A percentile compares a stretch with the other conserved stretches of the same genome.
phyloP scores from a whole-genome alignment of 2,888 invertebrate species.

The Glyphotaelius pellucidus region DNA sequence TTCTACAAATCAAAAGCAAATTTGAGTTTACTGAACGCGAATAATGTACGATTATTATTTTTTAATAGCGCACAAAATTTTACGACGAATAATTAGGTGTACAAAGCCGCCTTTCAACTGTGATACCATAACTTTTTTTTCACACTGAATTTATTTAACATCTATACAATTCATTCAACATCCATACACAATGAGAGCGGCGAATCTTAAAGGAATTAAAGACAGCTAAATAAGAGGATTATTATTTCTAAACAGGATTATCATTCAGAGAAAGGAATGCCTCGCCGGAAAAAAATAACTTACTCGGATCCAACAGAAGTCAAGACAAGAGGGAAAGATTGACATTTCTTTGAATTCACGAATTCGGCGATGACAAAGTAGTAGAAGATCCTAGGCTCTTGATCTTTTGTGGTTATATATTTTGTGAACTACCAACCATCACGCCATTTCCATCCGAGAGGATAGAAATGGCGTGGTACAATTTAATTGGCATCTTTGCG shows the following conservation, averaged over 20 bases:
- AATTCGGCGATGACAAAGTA: background rate
- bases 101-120: background rate
- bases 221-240: constrained; percentile 30
- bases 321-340: background rate
- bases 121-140: background rate
- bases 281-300: background rate
- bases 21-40: too few species aligned
- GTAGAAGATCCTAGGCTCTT: background rate
- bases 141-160: background rate
- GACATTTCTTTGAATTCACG: background rate
- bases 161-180: background rate
- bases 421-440: background rate
- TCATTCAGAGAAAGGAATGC: background rate
- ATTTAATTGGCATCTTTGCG: too few species aligned
- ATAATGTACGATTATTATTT: background rate
- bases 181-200: constrained; percentile 28
- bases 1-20: too few species aligned
- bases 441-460: too few species aligned
- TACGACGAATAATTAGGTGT: background rate
- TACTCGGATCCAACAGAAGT: background rate
- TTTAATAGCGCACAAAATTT: background rate
- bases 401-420: background rate
- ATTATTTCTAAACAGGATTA: constrained; percentile 33
- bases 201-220: constrained; percentile 29
- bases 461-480: too few species aligned